A percentile compares a stretch with the other conserved stretches of the same genome.
phyloP scores from a whole-genome alignment of 2,888 invertebrate species.

The Callyntrura sp. region DNA sequence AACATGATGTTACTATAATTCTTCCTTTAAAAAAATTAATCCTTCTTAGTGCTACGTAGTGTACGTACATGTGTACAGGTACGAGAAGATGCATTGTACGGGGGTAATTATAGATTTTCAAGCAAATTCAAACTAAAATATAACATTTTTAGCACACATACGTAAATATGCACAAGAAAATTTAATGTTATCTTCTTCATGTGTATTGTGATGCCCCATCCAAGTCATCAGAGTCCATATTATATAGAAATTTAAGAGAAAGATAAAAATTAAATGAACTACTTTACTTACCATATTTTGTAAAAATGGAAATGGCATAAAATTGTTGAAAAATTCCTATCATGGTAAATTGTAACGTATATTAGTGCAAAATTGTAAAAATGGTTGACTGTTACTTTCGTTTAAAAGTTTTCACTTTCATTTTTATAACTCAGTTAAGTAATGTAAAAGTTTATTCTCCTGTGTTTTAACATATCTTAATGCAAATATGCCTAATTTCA shows the following conservation, averaged over 20 bases:
- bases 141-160: slow-evolving; percentile 3
- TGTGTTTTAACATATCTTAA: no score
- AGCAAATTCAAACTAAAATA: slow-evolving; percentile 1
- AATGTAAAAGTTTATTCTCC: no score
- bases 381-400: background rate
- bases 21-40: background rate
- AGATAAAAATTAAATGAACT: background rate
- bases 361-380: background rate
- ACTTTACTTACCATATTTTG: slow-evolving; percentile 2
- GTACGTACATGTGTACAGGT: background rate
- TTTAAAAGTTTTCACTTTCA: background rate
- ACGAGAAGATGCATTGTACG: no score
- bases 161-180: slow-evolving; percentile 1
- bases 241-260: background rate
- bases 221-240: slow-evolving; percentile 37
- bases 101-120: background rate
- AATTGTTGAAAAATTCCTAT: no score
- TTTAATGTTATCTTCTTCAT: background rate
- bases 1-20: no score
- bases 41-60: background rate
- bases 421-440: background rate
- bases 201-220: slow-evolving; percentile 20
- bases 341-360: background rate
- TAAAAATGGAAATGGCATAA: background rate
- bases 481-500: background rate